A percentile compares a stretch with the other conserved stretches of the same genome.
phyloP scores from a whole-genome alignment of 2,113 vertebrate genomes.

The Cryptoleucopteryx plumbea region DNA sequence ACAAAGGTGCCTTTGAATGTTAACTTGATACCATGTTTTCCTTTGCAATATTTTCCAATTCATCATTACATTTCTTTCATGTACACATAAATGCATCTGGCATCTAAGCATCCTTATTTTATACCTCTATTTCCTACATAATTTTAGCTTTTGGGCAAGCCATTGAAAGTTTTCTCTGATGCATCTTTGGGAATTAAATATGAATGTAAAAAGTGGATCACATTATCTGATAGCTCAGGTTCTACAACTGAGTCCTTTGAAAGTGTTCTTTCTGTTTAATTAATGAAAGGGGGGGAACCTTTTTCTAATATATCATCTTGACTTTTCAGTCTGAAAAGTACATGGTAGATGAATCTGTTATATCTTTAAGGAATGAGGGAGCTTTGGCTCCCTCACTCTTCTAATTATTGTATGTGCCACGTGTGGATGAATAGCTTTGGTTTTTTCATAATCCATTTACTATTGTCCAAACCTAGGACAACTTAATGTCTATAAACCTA shows the following conservation, averaged over 20 bases:
- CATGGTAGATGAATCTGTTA: not conserved
- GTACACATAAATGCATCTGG: not conserved
- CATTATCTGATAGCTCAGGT: not conserved
- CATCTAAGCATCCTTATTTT: not conserved
- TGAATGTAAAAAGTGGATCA: not conserved
- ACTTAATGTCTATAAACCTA: not conserved
- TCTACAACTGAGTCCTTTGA: not conserved
- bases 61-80: not conserved
- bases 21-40: not conserved
- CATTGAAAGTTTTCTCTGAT: not conserved
- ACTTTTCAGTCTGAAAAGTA: not conserved
- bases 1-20: not conserved
- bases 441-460: not conserved
- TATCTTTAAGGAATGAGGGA: not conserved
- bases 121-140: not conserved
- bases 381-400: not conserved
- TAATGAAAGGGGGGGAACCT: not conserved
- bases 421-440: not conserved
- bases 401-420: not conserved
- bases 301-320: not conserved
- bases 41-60: not conserved
- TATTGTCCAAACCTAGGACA: not conserved
- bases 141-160: not conserved
- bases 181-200: conserved; percentile 19
- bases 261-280: not conserved